Evolutionary conservation across 2,113 vertebrate genomes (phyloP).

Genomic region (Dasyprocta punctata): DNA sequence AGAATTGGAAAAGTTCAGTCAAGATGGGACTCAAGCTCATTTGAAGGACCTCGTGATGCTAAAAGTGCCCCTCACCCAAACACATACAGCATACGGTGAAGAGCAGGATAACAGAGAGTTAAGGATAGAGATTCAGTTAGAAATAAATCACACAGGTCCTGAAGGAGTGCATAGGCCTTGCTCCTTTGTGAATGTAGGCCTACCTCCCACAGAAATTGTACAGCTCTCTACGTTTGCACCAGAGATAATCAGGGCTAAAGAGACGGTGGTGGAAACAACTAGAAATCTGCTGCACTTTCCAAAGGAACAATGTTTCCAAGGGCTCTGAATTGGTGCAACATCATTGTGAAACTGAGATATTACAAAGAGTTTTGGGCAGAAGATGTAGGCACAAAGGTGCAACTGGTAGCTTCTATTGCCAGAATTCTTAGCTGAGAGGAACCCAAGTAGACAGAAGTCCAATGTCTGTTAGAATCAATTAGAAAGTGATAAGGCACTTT

Average conservation of each 20-base stretch:
- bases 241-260: background rate
- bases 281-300: background rate
- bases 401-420: background rate
- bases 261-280: background rate
- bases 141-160: constrained; percentile 48
- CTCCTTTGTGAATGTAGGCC: background rate
- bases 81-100: constrained; percentile 44
- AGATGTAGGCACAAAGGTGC: background rate
- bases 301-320: background rate
- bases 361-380: background rate
- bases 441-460: background rate
- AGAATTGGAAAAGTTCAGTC: constrained; percentile 58
- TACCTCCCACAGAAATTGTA: background rate
- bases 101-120: constrained; percentile 53
- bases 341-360: background rate
- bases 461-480: background rate
- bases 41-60: background rate
- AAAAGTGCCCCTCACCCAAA: background rate
- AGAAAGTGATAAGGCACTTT: background rate
- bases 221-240: background rate
- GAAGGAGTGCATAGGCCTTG: background rate
- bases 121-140: constrained; percentile 59
- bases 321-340: background rate
- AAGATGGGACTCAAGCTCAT: background rate
- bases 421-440: background rate